These are phyloP conservation scores for Scaptomyza polygonia DNA, from an alignment of 2,888 invertebrate species.

Conservation along the genomic window DNA sequence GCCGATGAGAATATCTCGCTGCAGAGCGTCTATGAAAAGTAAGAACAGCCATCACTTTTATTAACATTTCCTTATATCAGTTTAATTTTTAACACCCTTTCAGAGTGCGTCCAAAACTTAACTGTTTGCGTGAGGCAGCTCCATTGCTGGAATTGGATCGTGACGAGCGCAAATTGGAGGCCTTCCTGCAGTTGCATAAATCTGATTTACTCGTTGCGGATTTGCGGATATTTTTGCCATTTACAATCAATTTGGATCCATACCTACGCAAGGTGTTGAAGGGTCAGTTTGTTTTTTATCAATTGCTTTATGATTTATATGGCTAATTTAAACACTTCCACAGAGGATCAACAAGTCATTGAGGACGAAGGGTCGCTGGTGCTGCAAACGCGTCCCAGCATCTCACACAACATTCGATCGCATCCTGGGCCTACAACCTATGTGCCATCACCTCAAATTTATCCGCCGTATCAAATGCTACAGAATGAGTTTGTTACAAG, in stretches of 20 bases:
- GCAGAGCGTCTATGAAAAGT: constrained; percentile 97
- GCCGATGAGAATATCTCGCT: constrained; percentile 93
- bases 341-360: constrained; percentile 89
- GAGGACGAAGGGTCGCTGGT: constrained; percentile 86
- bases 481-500: constrained; percentile 73
- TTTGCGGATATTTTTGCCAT: constrained; percentile 97
- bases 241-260: constrained; percentile 99
- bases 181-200: constrained; percentile 95
- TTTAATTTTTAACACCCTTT: not conserved
- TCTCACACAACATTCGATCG: constrained; percentile 76
- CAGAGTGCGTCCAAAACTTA: constrained; percentile 92
- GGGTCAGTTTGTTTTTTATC: constrained; percentile 86
- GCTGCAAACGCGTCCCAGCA: constrained; percentile 81
- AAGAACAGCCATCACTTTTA: constrained; percentile 80
- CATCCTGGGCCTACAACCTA: constrained; percentile 75
- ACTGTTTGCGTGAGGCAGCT: constrained; percentile 93
- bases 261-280: constrained; percentile 98
- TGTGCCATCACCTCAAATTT: constrained; percentile 77
- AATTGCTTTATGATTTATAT: fast-evolving
- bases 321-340: not conserved
- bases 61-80: not conserved
- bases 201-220: constrained; percentile 93
- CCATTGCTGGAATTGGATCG: constrained; percentile 95
- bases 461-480: constrained; percentile 81
- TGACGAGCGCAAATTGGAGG: constrained; percentile 97